Evolutionary conservation across 1,140 invertebrate genomes (phyloP).

Genomic region (Condylostylus longicornis): DNA sequence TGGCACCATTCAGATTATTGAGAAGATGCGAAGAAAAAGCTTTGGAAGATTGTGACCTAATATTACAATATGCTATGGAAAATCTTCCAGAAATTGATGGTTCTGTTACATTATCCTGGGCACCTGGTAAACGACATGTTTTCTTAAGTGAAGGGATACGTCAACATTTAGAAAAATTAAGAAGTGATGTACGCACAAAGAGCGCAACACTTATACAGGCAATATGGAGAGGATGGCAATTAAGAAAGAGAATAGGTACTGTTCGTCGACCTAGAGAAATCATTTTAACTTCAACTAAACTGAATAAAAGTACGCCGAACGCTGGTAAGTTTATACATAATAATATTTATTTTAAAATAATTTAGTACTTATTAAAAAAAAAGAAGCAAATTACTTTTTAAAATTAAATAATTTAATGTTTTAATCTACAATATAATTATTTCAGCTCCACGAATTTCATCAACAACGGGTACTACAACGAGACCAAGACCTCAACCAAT

Average conservation of each 20-base stretch:
- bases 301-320: slow-evolving; percentile 6
- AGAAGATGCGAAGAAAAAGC: slow-evolving; percentile 64
- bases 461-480: slow-evolving; percentile 33
- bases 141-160: slow-evolving; percentile 87
- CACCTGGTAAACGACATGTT: slow-evolving; percentile 81
- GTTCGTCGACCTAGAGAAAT: slow-evolving; percentile 18
- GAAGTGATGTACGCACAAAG: slow-evolving; percentile 56
- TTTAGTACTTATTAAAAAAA: too few relatives aligned
- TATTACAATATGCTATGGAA: slow-evolving; percentile 47
- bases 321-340: neutral
- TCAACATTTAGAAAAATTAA: slow-evolving; percentile 68
- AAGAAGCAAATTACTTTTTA: too few relatives aligned
- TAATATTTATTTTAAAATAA: neutral
- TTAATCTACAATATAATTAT: too few relatives aligned
- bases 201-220: slow-evolving; percentile 66
- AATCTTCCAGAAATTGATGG: slow-evolving; percentile 30
- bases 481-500: slow-evolving; percentile 74
- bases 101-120: slow-evolving; percentile 36
- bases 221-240: slow-evolving; percentile 64
- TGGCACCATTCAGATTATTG: slow-evolving; percentile 61
- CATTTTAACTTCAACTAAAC: slow-evolving; percentile 9
- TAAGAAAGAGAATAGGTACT: slow-evolving; percentile 51
- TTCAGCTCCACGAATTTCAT: slow-evolving; percentile 21
- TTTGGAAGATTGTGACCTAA: slow-evolving; percentile 62
- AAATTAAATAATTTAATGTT: too few relatives aligned